A percentile compares a stretch with the other conserved stretches of the same genome.
These are phyloP conservation scores for Bos indicus DNA, from an alignment of 2,113 vertebrate species.

Conservation along the genomic window DNA sequence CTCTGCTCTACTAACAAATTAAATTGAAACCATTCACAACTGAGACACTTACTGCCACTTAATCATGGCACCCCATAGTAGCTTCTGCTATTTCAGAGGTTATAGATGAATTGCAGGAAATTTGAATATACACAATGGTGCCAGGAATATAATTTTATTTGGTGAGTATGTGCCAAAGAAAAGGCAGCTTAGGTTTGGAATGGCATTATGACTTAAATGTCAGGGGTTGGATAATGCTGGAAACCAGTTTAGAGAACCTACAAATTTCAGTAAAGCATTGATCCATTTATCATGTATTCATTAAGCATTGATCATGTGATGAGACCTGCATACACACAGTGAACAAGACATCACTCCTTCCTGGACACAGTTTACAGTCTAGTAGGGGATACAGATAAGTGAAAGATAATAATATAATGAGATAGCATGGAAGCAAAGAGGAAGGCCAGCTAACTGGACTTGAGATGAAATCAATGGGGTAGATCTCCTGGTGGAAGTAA, in stretches of 20 bases:
- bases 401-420: not conserved
- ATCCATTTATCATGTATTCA: not conserved
- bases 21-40: not conserved
- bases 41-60: not conserved
- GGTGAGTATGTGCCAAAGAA: not conserved
- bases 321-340: not conserved
- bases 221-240: not conserved
- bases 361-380: too few relatives aligned
- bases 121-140: not conserved
- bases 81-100: not conserved
- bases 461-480: not conserved
- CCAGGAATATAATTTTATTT: not conserved
- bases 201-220: not conserved
- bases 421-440: not conserved
- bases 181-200: not conserved
- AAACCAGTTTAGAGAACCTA: not conserved
- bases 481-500: not conserved
- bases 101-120: slow-evolving; percentile 37
- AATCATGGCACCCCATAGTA: not conserved
- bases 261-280: not conserved
- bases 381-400: not conserved
- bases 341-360: not conserved
- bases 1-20: not conserved
- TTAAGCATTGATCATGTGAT: not conserved
- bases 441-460: not conserved